Conservation (phyloP, 37 sponge, comb jelly and placozoan genomes). For the Mnemiopsis leidyi region DNA sequence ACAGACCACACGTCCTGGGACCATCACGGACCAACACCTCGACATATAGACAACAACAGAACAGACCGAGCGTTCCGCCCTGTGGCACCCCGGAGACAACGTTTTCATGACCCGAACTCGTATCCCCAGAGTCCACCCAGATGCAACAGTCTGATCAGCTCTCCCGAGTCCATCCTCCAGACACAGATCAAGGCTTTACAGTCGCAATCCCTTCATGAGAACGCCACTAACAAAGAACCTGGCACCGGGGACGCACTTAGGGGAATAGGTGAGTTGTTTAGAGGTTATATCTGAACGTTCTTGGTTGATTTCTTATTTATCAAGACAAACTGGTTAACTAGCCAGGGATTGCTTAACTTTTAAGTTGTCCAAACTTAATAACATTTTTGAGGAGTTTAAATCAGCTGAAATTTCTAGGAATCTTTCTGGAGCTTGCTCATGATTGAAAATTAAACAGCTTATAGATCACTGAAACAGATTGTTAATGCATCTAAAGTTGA, state of each 20-base stretch:
- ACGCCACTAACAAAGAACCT: background rate
- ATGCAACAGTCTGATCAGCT: background rate
- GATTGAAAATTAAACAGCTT: too few relatives aligned
- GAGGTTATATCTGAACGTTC: too few relatives aligned
- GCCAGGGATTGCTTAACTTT: too few relatives aligned
- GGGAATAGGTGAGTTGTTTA: background rate
- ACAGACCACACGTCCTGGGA: background rate
- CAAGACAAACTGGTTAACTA: too few relatives aligned
- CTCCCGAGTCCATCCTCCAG: conserved; percentile 24
- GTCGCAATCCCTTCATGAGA: background rate
- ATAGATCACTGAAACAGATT: too few relatives aligned
- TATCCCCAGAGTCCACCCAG: background rate
- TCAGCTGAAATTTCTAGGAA: too few relatives aligned
- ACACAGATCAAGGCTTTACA: conserved; percentile 44
- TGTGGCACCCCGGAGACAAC: background rate
- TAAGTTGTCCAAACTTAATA: too few relatives aligned
- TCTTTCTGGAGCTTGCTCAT: too few relatives aligned
- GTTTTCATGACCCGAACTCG: background rate
- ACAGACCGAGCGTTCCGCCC: background rate
- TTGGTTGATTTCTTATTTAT: too few relatives aligned
- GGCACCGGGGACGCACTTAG: background rate
- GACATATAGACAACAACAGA: background rate
- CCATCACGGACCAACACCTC: background rate
- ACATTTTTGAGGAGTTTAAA: too few relatives aligned
- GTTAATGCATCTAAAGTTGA: too few relatives aligned